phyloP scores from a whole-genome alignment of 2,888 invertebrate genomes.

The Scaptomyza parva region DNA sequence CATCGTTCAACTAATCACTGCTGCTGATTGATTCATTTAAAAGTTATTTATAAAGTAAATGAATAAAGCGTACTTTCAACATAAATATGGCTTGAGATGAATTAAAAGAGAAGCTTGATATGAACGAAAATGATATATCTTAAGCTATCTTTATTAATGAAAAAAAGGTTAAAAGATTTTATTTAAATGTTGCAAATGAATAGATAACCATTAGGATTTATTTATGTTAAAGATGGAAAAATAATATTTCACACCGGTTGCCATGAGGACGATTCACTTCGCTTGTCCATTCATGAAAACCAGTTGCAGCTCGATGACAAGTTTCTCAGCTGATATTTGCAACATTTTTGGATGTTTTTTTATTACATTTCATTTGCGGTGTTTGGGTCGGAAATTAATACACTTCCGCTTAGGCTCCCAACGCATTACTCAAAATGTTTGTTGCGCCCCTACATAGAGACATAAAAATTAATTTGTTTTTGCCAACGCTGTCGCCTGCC shows the following conservation, averaged over 20 bases:
- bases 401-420: conserved; percentile 65
- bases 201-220: neutral
- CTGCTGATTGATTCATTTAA: conserved; percentile 26
- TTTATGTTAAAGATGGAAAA: neutral
- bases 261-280: neutral
- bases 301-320: conserved; percentile 36
- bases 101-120: no score
- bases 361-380: conserved; percentile 15
- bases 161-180: no score
- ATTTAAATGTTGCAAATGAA: no score
- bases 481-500: conserved; percentile 67
- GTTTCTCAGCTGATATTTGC: conserved; percentile 31
- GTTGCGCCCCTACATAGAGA: conserved; percentile 49
- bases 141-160: no score
- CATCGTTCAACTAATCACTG: conserved; percentile 40
- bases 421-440: conserved; percentile 69
- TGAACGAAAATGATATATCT: no score
- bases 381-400: conserved; percentile 69
- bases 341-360: conserved; percentile 11
- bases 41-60: no score
- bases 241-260: neutral
- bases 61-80: no score
- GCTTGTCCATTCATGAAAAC: conserved; percentile 16
- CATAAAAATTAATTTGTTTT: conserved; percentile 76
- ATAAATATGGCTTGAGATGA: no score